Evolutionary conservation across 2,888 invertebrate species (phyloP).

Genomic region (Drosophila fungiperda): DNA sequence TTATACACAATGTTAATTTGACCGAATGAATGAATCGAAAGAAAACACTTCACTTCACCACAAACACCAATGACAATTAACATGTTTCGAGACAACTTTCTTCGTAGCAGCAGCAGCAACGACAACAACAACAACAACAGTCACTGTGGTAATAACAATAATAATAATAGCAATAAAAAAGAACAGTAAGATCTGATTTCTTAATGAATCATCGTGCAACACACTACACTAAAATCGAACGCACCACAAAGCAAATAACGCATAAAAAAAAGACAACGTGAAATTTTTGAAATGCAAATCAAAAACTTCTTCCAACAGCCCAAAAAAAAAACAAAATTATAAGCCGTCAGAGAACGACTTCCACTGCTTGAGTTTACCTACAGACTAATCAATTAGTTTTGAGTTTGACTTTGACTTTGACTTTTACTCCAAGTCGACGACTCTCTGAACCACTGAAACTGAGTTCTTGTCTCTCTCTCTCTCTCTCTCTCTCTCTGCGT

Average conservation of each 20-base stretch:
- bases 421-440: conserved; percentile 1
- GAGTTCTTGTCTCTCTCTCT: background rate
- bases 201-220: conserved; percentile 58
- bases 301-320: conserved; percentile 15
- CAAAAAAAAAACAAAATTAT: background rate
- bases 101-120: conserved; percentile 40
- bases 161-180: conserved; percentile 6
- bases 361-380: conserved; percentile 39
- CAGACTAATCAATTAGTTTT: conserved; percentile 66
- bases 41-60: background rate
- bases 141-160: conserved; percentile 7
- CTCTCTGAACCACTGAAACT: background rate
- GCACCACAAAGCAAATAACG: conserved; percentile 18
- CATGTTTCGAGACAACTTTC: conserved; percentile 75
- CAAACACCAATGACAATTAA: conserved; percentile 61
- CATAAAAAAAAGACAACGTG: background rate
- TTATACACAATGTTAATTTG: background rate
- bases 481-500: conserved; percentile 1
- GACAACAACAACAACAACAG: conserved; percentile 26
- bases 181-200: conserved; percentile 25
- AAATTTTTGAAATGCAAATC: conserved; percentile 46
- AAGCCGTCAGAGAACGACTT: conserved; percentile 22
- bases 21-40: background rate
- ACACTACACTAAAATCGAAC: conserved; percentile 4
- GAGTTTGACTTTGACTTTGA: conserved; percentile 43